Evolutionary conservation across 2,113 vertebrate species (phyloP).

Genomic region (Tyto alba): DNA sequence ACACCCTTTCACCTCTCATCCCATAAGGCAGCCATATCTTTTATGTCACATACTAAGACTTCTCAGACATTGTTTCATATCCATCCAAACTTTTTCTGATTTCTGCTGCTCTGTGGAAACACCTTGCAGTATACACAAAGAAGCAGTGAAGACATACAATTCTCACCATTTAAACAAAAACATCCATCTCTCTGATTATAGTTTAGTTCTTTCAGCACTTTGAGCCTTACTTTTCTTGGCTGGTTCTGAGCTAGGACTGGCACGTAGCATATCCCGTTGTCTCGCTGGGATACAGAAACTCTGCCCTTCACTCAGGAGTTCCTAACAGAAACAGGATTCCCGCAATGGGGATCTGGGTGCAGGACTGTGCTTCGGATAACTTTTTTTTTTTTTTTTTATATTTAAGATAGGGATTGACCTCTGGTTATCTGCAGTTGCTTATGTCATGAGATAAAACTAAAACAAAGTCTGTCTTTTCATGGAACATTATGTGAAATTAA

Average conservation of each 20-base stretch:
- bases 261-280: not conserved
- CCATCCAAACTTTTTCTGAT: not conserved
- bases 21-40: not conserved
- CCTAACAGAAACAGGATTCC: not conserved
- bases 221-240: not conserved
- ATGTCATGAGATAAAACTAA: not conserved
- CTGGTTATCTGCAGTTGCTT: not conserved
- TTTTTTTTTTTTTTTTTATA: not conserved
- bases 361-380: not conserved
- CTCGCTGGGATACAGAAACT: not conserved
- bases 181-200: not conserved
- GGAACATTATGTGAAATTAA: not conserved
- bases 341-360: not conserved
- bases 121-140: not conserved
- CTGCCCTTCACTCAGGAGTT: not conserved
- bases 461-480: not conserved
- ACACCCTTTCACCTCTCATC: not conserved
- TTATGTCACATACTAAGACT: not conserved
- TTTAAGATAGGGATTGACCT: not conserved
- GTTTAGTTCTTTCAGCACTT: not conserved
- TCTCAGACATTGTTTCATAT: not conserved
- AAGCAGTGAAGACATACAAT: not conserved
- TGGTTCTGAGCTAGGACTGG: not conserved
- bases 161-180: not conserved
- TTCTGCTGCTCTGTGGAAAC: not conserved